Evolutionary conservation across 1,140 invertebrate species (phyloP).

Genomic region (Zaprionus capensis): DNA sequence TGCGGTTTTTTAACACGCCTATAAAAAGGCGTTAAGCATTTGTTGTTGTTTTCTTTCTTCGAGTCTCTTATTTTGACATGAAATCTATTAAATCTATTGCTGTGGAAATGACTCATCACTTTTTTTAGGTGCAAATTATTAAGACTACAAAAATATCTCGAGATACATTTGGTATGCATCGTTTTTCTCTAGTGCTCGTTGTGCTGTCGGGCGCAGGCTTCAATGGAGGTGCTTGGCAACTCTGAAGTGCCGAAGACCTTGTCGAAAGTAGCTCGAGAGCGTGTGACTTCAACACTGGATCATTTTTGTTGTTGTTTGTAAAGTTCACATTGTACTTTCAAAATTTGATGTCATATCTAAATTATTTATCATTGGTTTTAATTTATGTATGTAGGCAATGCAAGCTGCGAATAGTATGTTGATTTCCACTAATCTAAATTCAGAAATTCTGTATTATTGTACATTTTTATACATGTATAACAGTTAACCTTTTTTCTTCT

Average conservation of each 20-base stretch:
- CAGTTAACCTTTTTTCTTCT: no score
- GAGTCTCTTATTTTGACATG: constrained; percentile 1
- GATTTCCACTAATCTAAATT: no score
- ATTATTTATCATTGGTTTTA: constrained; percentile 17
- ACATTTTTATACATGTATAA: neutral
- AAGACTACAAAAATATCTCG: constrained; percentile 30
- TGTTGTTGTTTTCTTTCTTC: constrained; percentile 8
- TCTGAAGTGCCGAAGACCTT: constrained; percentile 39
- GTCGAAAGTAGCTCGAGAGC: constrained; percentile 24
- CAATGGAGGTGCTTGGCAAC: constrained; percentile 33
- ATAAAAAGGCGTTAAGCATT: constrained; percentile 5
- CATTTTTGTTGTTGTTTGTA: constrained; percentile 23
- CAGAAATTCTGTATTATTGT: neutral
- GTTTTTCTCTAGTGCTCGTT: constrained; percentile 43
- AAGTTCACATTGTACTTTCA: constrained; percentile 17
- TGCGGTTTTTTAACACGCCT: neutral
- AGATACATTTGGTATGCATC: constrained; percentile 21
- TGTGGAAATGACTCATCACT: constrained; percentile 61
- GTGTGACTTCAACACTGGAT: constrained; percentile 13
- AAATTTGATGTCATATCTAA: constrained; percentile 23
- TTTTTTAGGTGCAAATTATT: constrained; percentile 49
- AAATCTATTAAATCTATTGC: constrained; percentile 26
- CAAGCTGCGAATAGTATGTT: neutral
- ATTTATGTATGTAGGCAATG: neutral
- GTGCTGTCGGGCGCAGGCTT: constrained; percentile 29